Conservation (phyloP, 2,888 invertebrate species). For the Leptopilina myrica region DNA sequence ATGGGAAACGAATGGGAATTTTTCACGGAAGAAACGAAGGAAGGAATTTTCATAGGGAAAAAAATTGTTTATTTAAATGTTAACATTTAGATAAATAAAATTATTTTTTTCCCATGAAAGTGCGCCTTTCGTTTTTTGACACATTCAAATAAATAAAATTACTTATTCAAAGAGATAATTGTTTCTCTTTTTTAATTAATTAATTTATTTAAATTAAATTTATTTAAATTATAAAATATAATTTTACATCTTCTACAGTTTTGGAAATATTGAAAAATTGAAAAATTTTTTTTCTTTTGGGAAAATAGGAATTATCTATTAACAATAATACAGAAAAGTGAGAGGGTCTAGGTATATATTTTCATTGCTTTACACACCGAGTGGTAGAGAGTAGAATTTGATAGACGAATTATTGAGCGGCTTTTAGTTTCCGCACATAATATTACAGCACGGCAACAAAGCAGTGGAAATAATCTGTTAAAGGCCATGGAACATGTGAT, state of each 20-base stretch:
- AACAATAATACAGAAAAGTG: not conserved
- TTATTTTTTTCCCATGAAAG: too few relatives aligned
- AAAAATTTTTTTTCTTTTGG: not conserved
- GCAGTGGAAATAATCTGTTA: constrained; percentile 29
- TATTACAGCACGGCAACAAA: constrained; percentile 24
- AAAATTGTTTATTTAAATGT: too few relatives aligned
- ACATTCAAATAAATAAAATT: too few relatives aligned
- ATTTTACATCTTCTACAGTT: not conserved
- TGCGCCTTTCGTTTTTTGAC: too few relatives aligned
- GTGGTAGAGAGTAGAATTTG: not conserved
- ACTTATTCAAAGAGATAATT: too few relatives aligned
- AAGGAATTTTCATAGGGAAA: too few relatives aligned
- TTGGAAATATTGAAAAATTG: not conserved
- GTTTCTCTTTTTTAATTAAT: too few relatives aligned
- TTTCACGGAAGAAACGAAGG: too few relatives aligned
- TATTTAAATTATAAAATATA: not conserved
- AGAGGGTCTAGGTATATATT: not conserved
- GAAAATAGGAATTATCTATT: too few relatives aligned
- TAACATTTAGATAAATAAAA: too few relatives aligned
- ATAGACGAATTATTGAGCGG: constrained; percentile 25
- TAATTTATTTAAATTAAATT: not conserved
- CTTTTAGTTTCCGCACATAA: constrained; percentile 9
- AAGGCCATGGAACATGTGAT: constrained; percentile 8
- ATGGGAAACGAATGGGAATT: too few relatives aligned
- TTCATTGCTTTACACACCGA: not conserved